A percentile compares a stretch with the other conserved stretches of the same genome.
These are phyloP conservation scores for Vidua macroura DNA, from an alignment of 2,113 vertebrate species.

Conservation along the genomic window DNA sequence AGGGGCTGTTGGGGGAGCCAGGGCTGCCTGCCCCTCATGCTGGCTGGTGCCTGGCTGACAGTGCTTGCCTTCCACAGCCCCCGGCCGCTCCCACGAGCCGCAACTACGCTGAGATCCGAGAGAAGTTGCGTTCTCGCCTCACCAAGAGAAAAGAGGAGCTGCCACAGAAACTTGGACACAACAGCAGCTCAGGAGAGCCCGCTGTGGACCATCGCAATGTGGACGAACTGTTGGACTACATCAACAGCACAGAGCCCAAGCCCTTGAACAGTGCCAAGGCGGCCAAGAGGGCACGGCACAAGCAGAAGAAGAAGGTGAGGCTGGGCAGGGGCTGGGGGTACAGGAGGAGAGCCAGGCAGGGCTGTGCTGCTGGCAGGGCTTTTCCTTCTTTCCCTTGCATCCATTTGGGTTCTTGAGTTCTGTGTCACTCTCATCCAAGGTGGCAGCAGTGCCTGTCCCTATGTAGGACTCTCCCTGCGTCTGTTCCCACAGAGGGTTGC, in stretches of 20 bases:
- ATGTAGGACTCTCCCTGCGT: background rate
- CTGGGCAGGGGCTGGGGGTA: background rate
- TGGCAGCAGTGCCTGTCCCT: accelerated
- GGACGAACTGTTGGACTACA: conserved; percentile 94
- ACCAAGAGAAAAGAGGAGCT: conserved; percentile 96
- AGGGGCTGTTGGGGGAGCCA: background rate
- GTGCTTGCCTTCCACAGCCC: conserved; percentile 73
- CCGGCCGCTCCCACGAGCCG: conserved; percentile 96
- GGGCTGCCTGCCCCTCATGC: accelerated
- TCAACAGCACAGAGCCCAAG: conserved; percentile 96
- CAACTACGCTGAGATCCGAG: conserved; percentile 96
- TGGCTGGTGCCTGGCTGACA: background rate
- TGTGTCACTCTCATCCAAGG: background rate
- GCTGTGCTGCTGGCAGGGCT: background rate
- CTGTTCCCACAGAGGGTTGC: background rate
- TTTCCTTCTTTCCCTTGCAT: background rate
- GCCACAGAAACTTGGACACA: conserved; percentile 84
- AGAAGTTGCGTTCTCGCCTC: conserved; percentile 93
- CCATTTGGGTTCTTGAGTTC: background rate
- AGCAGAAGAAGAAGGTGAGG: conserved; percentile 97
- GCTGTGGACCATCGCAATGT: conserved; percentile 91
- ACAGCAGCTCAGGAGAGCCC: conserved; percentile 78
- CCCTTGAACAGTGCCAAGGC: conserved; percentile 96
- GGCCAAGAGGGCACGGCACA: conserved; percentile 95
- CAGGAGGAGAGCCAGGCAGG: background rate